These are phyloP conservation scores for Dryomyza anilis DNA, from an alignment of 2,888 invertebrate species.

Conservation along the genomic window DNA sequence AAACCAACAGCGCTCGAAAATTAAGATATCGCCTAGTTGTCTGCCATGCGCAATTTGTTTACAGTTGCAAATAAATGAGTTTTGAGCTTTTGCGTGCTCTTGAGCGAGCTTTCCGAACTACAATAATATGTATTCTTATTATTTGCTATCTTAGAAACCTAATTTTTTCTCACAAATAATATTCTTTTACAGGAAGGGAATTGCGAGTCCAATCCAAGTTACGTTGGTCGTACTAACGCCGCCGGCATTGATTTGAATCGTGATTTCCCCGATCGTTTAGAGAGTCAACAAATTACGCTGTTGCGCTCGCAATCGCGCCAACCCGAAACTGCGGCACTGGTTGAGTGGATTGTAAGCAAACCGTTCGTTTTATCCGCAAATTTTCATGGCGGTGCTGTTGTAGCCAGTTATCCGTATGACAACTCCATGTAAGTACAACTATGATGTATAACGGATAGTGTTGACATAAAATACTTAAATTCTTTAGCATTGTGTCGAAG, in stretches of 20 bases:
- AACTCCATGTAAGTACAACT: constrained; percentile 70
- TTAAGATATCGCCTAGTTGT: too few species aligned
- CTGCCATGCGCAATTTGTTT: too few species aligned
- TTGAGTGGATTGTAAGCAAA: constrained; percentile 84
- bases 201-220: constrained; percentile 73
- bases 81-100: too few species aligned
- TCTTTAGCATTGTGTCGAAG: too few species aligned
- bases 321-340: constrained; percentile 86
- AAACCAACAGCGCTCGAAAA: too few species aligned
- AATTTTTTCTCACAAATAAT: too few species aligned
- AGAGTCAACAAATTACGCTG: constrained; percentile 56
- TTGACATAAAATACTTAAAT: too few species aligned
- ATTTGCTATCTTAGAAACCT: too few species aligned
- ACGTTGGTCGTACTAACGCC: constrained; percentile 80
- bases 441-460: too few species aligned
- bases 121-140: too few species aligned
- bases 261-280: constrained; percentile 91
- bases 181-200: constrained; percentile 72
- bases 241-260: constrained; percentile 84
- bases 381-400: constrained; percentile 94
- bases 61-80: too few species aligned
- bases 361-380: constrained; percentile 94
- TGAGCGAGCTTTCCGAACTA: too few species aligned
- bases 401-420: constrained; percentile 97
- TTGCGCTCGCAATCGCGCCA: constrained; percentile 67